phyloP scores from a whole-genome alignment of 2,888 invertebrate genomes.

The Cancer borealis region DNA sequence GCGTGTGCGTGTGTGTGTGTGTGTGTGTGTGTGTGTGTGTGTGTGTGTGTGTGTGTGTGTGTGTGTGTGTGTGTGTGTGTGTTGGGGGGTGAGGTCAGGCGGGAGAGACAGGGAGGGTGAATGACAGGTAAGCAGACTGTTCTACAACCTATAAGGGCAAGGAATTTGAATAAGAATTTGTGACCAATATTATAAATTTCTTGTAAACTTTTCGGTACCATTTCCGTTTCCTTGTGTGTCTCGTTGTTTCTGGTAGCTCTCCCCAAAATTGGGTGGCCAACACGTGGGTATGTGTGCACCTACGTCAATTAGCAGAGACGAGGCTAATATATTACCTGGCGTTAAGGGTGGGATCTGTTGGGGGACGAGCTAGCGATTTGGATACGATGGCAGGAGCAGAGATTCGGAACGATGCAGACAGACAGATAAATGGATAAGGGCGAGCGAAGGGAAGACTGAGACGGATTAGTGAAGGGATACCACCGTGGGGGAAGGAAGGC shows the following conservation, averaged over 20 bases:
- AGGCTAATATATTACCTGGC: conserved; percentile 12
- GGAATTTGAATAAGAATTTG: background rate
- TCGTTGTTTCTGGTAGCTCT: background rate
- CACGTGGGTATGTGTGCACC: conserved; percentile 25
- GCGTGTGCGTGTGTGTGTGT: background rate
- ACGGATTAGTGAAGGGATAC: background rate
- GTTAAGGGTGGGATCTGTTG: background rate
- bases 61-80: background rate
- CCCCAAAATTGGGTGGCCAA: background rate
- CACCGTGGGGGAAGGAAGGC: background rate
- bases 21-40: background rate
- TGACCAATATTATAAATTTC: conserved; percentile 4
- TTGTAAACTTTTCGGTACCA: conserved; percentile 6
- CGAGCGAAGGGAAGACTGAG: background rate
- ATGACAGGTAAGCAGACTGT: background rate
- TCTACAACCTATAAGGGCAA: background rate
- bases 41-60: background rate
- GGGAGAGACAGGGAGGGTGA: background rate
- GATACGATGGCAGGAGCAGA: conserved; percentile 11
- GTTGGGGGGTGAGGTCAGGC: background rate
- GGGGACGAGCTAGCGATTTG: background rate
- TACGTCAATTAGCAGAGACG: conserved; percentile 18
- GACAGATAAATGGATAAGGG: conserved; percentile 22
- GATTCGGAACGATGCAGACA: background rate
- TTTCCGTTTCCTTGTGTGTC: background rate